Base-by-base conservation (phyloP, 35 echinoderm and acorn worm species). In the Lytechinus pictus region DNA sequence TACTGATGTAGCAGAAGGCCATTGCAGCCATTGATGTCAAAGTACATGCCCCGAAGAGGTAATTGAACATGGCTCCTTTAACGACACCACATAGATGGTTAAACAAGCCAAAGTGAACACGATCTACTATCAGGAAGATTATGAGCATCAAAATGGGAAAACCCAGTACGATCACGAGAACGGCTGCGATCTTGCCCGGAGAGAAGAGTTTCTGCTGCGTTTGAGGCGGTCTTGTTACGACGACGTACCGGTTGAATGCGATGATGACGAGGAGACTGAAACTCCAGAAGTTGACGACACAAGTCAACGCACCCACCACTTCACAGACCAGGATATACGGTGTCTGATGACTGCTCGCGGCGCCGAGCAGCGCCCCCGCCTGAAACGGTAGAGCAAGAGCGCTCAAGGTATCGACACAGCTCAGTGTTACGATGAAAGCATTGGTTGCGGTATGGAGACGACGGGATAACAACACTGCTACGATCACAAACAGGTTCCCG, bases 401-500 rank as follows among this genome's bases (percentile, higher is more conserved):
- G 57, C 88, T 87, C 7, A 96, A 9, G 28, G 96, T 57, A 57
- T 97, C 96, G 10, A 94, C 90, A 11, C 61, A 72, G 28, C 96
- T 94, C 54, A 97, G 90, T 44, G 88, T 96, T 9, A 96, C 96
- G 3, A 96, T 92, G 86, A 97, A 97, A 10, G 87, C 72, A 87
- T 97, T 97, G 29, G 96, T 96, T 1, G 96, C 55, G 14, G 94
- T 97, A 94, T 94, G 94, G 52, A 97, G 86, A 57, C 86, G 94
- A 27, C 94, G 90, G 27, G 57, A 95, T 8, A 61, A 12, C 3
- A 24, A 54, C 9, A 97, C 94, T 0, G 94, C 96, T 16, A 92
- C 24, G 29, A 96, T 93, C 9, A 97, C 97, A 55, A 97, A 86
- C 86, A 61, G 60, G 94, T 97, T 97, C 2, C 97, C 97, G 9